Percentiles rank a stretch among this genome's conserved stretches.
phyloP scores from a whole-genome alignment of 2,797 vertebrate species.

The Gambusia yucatana region DNA sequence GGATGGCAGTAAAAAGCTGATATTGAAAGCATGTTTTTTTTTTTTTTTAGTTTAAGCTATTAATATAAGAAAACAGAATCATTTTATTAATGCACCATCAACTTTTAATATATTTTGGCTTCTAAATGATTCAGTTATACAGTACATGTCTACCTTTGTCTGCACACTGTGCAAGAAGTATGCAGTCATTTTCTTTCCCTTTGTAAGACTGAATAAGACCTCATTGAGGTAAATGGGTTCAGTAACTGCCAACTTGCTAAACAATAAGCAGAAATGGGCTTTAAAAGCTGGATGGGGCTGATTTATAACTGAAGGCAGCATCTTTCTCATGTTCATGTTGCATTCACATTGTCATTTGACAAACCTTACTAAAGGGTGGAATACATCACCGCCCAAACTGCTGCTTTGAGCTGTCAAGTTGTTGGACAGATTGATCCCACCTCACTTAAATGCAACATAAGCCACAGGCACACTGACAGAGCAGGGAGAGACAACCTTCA shows the following conservation, averaged over 20 bases:
- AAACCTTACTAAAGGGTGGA: constrained; percentile 17
- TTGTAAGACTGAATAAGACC: neutral
- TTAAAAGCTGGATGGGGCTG: neutral
- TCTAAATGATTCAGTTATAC: neutral
- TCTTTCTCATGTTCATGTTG: constrained; percentile 13
- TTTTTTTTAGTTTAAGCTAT: neutral
- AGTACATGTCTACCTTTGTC: neutral
- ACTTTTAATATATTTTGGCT: neutral
- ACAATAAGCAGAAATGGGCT: neutral
- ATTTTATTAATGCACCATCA: too few relatives aligned
- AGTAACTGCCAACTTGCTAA: constrained; percentile 4
- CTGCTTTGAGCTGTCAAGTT: constrained; percentile 36
- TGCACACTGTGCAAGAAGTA: neutral
- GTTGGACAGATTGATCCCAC: constrained; percentile 41
- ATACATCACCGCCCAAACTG: constrained; percentile 15
- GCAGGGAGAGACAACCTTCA: constrained; percentile 29
- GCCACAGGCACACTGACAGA: constrained; percentile 35
- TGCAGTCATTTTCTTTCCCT: neutral
- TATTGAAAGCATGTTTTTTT: neutral
- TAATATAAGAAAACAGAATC: neutral
- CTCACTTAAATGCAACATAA: constrained; percentile 49
- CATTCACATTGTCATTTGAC: constrained; percentile 27
- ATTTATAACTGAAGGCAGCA: constrained; percentile 14
- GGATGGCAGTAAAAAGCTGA: neutral
- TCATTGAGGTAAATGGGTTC: neutral